Evolutionary conservation across 2,888 invertebrate species (phyloP).

Genomic region (Merodon equestris): DNA sequence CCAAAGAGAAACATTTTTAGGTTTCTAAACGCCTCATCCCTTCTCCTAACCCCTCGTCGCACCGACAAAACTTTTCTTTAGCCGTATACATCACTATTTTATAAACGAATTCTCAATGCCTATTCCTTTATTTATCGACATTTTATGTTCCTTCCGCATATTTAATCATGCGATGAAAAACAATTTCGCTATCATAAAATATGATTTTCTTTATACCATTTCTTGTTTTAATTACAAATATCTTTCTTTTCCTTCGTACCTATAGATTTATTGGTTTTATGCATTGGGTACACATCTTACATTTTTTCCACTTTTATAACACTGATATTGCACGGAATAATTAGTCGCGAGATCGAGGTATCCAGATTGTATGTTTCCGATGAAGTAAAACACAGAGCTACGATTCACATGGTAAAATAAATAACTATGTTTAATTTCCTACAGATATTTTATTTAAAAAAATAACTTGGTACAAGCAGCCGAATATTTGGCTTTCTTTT

Average conservation of each 20-base stretch:
- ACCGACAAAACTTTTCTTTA: no score
- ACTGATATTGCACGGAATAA: slow-evolving; percentile 30
- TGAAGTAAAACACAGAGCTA: background rate
- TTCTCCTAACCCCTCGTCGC: slow-evolving; percentile 9
- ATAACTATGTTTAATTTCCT: slow-evolving; percentile 24
- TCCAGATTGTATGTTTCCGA: background rate
- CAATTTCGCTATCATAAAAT: no score
- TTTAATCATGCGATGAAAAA: no score
- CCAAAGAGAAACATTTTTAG: slow-evolving; percentile 7
- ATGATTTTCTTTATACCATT: no score
- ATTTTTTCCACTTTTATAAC: slow-evolving; percentile 31
- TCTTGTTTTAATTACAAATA: no score
- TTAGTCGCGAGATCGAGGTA: slow-evolving; percentile 23
- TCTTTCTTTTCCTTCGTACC: slow-evolving; percentile 13
- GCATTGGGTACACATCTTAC: slow-evolving; percentile 62
- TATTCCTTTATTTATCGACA: no score
- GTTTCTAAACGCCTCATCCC: slow-evolving; percentile 17
- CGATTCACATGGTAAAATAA: slow-evolving; percentile 43
- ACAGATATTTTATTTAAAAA: slow-evolving; percentile 45
- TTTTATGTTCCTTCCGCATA: no score
- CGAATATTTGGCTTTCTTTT: slow-evolving; percentile 63
- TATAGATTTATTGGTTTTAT: slow-evolving; percentile 62
- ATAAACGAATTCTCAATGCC: no score
- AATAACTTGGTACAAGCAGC: slow-evolving; percentile 20
- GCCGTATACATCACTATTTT: no score